phyloP scores from a whole-genome alignment of 2,888 invertebrate genomes.

The Amphipoea oculea region DNA sequence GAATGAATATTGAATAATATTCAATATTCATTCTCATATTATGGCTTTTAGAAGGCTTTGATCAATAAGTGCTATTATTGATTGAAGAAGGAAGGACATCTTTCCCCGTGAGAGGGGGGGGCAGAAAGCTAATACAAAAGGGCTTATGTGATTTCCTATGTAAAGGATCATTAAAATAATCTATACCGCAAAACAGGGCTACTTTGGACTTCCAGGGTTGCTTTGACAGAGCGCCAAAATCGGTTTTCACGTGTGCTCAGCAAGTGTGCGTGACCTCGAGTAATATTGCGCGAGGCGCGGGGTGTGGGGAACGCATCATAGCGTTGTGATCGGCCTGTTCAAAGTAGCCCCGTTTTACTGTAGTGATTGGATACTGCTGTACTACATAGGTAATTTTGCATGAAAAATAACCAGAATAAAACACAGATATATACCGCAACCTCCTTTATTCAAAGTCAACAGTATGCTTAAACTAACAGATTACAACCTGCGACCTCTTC shows the following conservation, averaged over 20 bases:
- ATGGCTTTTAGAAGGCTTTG: too few species aligned
- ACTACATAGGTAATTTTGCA: background rate
- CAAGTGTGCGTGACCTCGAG: too few species aligned
- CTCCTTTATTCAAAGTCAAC: conserved; percentile 85
- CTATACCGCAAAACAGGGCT: too few species aligned
- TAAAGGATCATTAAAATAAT: background rate
- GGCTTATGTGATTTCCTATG: background rate
- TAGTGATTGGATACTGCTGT: background rate
- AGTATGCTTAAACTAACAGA: conserved; percentile 87
- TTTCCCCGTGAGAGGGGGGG: background rate
- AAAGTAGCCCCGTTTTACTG: background rate
- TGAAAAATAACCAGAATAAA: conserved; percentile 65
- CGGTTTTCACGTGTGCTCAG: too few species aligned
- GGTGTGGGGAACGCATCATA: too few species aligned
- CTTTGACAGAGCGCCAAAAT: too few species aligned
- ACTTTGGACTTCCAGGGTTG: too few species aligned
- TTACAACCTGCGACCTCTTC: conserved; percentile 99
- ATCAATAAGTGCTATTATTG: too few species aligned
- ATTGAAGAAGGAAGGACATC: too few species aligned
- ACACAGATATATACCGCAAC: conserved; percentile 79
- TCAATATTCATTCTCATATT: too few species aligned
- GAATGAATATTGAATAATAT: background rate
- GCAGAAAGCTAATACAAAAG: background rate
- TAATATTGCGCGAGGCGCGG: too few species aligned
- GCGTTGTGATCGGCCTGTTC: too few species aligned